These are phyloP conservation scores for Mylabris sibirica DNA, from an alignment of 2,888 invertebrate genomes.

Conservation along the genomic window DNA sequence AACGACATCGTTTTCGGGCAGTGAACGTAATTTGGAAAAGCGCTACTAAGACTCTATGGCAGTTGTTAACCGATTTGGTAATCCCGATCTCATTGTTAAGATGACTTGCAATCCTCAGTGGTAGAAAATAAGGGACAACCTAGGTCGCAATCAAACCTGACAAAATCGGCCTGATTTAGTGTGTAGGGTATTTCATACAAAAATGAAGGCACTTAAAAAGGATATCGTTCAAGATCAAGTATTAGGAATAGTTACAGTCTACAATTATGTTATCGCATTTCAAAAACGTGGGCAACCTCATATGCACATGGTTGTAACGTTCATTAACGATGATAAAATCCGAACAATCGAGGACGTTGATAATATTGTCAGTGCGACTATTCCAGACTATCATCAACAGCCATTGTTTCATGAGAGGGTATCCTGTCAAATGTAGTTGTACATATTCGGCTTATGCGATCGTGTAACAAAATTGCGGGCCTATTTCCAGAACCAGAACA, in stretches of 20 bases:
- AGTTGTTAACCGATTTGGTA: too few relatives aligned
- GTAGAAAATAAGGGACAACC: conserved; percentile 17
- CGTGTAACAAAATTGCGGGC: too few relatives aligned
- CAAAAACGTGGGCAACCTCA: conserved; percentile 30
- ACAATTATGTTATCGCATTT: conserved; percentile 29
- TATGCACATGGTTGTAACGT: conserved; percentile 23
- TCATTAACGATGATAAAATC: conserved; percentile 19
- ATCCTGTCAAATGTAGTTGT: too few relatives aligned
- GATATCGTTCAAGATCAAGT: conserved; percentile 23
- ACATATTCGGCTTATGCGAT: too few relatives aligned
- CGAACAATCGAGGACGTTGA: conserved; percentile 4
- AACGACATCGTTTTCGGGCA: too few relatives aligned
- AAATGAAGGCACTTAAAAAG: conserved; percentile 26
- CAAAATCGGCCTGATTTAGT: conserved; percentile 28
- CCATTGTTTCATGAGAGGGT: not conserved
- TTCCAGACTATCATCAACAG: conserved; percentile 16
- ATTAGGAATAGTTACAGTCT: conserved; percentile 25
- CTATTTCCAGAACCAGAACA: too few relatives aligned
- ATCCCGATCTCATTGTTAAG: too few relatives aligned
- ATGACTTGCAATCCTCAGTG: too few relatives aligned
- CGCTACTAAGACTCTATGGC: too few relatives aligned
- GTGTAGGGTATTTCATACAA: conserved; percentile 21
- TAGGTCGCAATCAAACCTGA: conserved; percentile 9
- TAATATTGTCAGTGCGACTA: conserved; percentile 4
- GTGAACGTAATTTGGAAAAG: too few relatives aligned